phyloP scores from a whole-genome alignment of 2,113 vertebrate species.

The Butastur rufipennis region DNA sequence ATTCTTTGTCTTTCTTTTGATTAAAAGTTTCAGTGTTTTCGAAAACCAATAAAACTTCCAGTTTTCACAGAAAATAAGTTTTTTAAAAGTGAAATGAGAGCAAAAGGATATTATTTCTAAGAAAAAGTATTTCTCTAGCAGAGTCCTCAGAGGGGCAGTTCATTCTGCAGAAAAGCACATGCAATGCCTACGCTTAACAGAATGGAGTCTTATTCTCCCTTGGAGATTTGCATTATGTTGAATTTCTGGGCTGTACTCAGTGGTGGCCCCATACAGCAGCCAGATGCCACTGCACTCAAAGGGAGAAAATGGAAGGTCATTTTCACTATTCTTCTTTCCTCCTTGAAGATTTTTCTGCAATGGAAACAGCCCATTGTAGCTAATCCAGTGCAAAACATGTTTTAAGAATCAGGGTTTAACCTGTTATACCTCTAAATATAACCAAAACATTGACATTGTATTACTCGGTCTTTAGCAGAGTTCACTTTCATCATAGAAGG shows the following conservation, averaged over 20 bases:
- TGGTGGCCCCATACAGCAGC: not conserved
- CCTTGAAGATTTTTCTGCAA: not conserved
- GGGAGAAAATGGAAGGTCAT: not conserved
- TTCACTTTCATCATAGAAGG: not conserved
- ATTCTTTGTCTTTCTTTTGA: conserved; percentile 1
- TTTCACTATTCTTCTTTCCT: not conserved
- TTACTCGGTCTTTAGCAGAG: not conserved
- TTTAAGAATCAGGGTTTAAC: conserved; percentile 2
- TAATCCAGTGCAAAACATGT: not conserved
- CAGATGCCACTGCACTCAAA: not conserved
- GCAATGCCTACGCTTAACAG: not conserved
- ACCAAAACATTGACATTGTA: not conserved
- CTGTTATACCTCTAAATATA: not conserved
- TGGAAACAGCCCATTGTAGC: not conserved
- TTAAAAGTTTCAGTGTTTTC: conserved; percentile 4
- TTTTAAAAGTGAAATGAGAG: not conserved
- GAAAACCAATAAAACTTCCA: not conserved
- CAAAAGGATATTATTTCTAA: not conserved
- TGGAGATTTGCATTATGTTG: not conserved
- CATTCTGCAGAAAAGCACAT: not conserved
- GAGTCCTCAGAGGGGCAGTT: not conserved
- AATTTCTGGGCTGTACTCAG: not conserved
- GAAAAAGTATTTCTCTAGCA: not conserved
- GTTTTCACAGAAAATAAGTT: not conserved
- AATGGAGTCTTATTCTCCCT: not conserved